Base-by-base conservation (phyloP, 2,888 invertebrate genomes). In the Empis livida region DNA sequence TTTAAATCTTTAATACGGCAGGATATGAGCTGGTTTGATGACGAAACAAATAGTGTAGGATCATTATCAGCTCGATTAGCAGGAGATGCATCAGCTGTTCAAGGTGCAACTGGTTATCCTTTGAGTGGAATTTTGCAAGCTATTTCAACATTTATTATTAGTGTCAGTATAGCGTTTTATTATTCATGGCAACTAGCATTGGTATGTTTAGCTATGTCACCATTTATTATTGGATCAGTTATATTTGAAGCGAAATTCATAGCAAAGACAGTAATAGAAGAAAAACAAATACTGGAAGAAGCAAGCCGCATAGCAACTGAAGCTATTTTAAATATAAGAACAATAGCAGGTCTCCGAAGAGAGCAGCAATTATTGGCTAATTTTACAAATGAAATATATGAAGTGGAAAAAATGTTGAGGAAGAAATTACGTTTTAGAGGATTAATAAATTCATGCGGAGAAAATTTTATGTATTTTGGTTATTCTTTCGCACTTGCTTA, bases 21-120 rank as follows among this genome's bases (percentile, higher is more conserved):
- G 60, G 85, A 85, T 57, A 77, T 84, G 51, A 82, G 78, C 8
- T 85, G 83, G 81, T 85, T 79, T 63, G 85, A 86, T 59, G 72
- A 79, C 35, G 73, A 80, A 0, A 56, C 62, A 1, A 83, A 85
- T 60, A 79, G 80, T 2, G 77, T 82, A 1, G 85, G 85, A 1
- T 78, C 83, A 0, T 60, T 85, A 0, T 81, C 83, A 43, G 76
- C 82, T 0, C 70, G 83, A 13, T 66, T 86, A 0, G 80, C 84
- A 0, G 79, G 82, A 0, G 85, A 85, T 59, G 82, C 83, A 0
- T 77, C 82, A 0, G 80, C 78, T 2, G 79, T 85, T 1, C 84
- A 84, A 60, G 84, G 84, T 13, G 83, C 82, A 1, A 81, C 83
- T 1, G 84, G 84, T 0, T 79, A 76, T 41, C 71, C 84, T 1